Evolutionary conservation across 2,797 vertebrate genomes (phyloP).

Genomic region (Masticophis lateralis): DNA sequence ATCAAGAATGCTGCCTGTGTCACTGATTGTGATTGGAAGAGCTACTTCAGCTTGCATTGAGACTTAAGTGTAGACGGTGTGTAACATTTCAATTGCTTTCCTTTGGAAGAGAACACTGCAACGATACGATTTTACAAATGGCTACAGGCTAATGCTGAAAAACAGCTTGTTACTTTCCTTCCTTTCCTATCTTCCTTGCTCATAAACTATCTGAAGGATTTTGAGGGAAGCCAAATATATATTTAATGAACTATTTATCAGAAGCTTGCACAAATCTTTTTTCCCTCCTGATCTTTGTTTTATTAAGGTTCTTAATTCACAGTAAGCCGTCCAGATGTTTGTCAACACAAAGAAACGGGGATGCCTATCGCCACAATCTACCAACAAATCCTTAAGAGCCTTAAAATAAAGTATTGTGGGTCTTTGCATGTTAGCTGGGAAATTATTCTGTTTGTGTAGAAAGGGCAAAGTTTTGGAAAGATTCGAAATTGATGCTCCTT

Average conservation of each 20-base stretch:
- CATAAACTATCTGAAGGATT: background rate
- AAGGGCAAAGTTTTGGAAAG: background rate
- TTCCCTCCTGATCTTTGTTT: background rate
- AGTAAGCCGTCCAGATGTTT: background rate
- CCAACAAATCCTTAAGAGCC: constrained; percentile 10
- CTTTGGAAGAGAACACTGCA: background rate
- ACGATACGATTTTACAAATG: background rate
- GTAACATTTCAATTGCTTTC: background rate
- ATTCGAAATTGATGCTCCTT: constrained; percentile 5
- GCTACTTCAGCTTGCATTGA: background rate
- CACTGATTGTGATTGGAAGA: background rate
- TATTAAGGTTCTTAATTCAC: background rate
- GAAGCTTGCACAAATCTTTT: background rate
- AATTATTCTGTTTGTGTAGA: constrained; percentile 3
- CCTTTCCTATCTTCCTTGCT: background rate
- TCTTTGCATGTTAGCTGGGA: constrained; percentile 41
- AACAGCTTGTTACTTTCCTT: background rate
- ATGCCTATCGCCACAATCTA: constrained; percentile 4
- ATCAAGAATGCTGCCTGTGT: background rate
- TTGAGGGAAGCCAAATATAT: background rate
- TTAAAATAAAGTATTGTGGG: constrained; percentile 2
- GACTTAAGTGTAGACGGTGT: too few relatives aligned
- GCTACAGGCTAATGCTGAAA: background rate
- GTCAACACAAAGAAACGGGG: background rate
- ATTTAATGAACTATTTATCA: background rate